Base-by-base conservation (phyloP, 2,888 invertebrate genomes). In the Tachina fera region DNA sequence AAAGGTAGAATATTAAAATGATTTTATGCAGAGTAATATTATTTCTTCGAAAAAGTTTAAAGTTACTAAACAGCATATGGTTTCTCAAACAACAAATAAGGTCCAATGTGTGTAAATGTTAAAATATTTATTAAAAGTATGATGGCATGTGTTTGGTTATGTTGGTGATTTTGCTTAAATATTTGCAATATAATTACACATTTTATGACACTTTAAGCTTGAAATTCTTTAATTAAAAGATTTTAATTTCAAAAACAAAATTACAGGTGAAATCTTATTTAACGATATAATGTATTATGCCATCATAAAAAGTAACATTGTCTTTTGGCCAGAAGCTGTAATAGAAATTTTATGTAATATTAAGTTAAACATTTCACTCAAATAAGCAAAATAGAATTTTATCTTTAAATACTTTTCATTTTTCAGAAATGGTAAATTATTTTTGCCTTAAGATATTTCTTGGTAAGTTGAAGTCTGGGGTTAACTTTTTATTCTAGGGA, bases 141-240 rank as follows among this genome's bases (percentile, higher is more conserved):
- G 9, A 70, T 56, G 19, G 8, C 16, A 16, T 39, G 41, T 56
- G 19, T 41, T 56, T 16, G 16, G 22, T 6, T 13, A 22, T 67
- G 67, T 22, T 39, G 16, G n/a, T 39, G 49, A 49, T 67, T 67
- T 11, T 31, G n/a, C 60, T 31, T 49, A 49, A 67, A 22, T 19
- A 67, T 49, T 22, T 49, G 31, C n/a, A 49, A 67, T 39, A 16
- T 61, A 61, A 61, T 31, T 67, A 47, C 22, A 31, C 31, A 47
- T 67, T 31, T 67, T 67, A 16, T 53, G 51, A 68, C 51, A 68
- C 53, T 68, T 68, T 51, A 16, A 68, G 31, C 39, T 67, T 5
- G 51, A 65, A 14, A 65, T 22, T 5, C 47, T 67, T 31, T 67
- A 67, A 67, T 65, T 19, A 65, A 65, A 45, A 65, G 22, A 45